Evolutionary conservation across 2,113 vertebrate species (phyloP).

Genomic region (Oncorhynchus masou): DNA sequence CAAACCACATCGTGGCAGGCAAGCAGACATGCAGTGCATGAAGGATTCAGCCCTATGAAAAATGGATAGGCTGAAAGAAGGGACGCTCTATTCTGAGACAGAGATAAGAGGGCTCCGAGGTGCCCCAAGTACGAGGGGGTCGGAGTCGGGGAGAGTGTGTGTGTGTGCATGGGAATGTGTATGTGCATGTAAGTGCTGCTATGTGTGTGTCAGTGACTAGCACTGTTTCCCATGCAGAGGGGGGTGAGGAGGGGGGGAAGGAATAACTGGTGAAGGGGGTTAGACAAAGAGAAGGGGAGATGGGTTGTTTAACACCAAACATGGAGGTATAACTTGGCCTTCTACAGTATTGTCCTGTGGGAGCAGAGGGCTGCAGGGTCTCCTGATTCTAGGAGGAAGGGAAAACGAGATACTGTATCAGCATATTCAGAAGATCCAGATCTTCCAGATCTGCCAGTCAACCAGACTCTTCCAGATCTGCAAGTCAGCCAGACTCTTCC

Average conservation of each 20-base stretch:
- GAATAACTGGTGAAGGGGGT: too few species aligned
- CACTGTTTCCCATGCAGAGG: too few species aligned
- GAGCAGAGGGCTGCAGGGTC: background rate
- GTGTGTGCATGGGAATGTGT: background rate
- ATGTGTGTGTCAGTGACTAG: background rate
- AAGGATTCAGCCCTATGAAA: constrained; percentile 46
- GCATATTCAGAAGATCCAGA: background rate
- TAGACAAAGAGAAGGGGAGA: too few species aligned
- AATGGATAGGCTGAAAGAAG: constrained; percentile 50
- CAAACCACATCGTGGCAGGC: constrained; percentile 21
- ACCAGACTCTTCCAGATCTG: too few species aligned
- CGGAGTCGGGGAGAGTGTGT: background rate
- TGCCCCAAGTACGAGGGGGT: background rate
- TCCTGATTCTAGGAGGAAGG: background rate
- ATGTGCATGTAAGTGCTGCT: constrained; percentile 12
- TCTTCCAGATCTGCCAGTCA: too few species aligned
- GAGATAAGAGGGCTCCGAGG: constrained; percentile 38
- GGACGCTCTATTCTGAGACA: constrained; percentile 45
- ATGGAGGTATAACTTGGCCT: background rate
- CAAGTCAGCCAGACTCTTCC: too few species aligned
- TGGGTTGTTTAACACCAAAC: background rate
- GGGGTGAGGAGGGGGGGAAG: too few species aligned
- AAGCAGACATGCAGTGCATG: constrained; percentile 21
- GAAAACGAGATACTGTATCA: background rate
- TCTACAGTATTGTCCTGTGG: background rate